Evolutionary conservation across 2,888 invertebrate species (phyloP), one percentile per base, ranked within the genome.

Genomic region (Leptogaster cylindrica): DNA sequence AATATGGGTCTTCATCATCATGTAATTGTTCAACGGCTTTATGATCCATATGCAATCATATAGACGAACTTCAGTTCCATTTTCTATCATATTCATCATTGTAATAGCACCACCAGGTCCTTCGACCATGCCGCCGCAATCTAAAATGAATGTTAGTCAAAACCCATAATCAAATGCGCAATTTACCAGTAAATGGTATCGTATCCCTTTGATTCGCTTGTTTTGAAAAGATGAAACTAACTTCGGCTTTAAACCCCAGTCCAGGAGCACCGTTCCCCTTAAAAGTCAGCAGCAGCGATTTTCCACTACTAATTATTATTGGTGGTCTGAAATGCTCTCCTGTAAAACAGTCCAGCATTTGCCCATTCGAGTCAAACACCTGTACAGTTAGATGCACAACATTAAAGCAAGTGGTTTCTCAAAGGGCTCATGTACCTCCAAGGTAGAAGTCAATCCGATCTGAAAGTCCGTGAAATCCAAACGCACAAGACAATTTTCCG

Each of bases 41-140:
- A 90, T 86, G 25, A 90, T 82, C 89, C 89, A 90, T 64, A 89
- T 84, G 74, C 89, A 90, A 75, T 89, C 89, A 73, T 86, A 90
- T 2, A 84, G 82, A 55, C 85, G 83, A 0, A 83, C 81, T 72
- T 84, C 83, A 0, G 82, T 82, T 1, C 82, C 81, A 68, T 61
- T 61, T 46, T 83, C 83, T 10, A 86, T 83, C 88, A 89, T 89
- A 73, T 89, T 86, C 86, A 89, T 87, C 89, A 90, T 89, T 1
- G 89, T 89, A 58, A 90, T 89, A 10, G 87, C 86, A 0, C 89
- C 89, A 2, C 89, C 89, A 10, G 87, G 82, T 73, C 88, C 87
- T 69, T 87, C 86, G 1, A 89, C 89, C 77, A 86, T 84, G 50
- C 89, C 89, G 20, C 89, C 89, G 74, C 89, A 90, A 78, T 87